Conservation (phyloP, 2,888 invertebrate genomes). For the Eilema griseolum region DNA sequence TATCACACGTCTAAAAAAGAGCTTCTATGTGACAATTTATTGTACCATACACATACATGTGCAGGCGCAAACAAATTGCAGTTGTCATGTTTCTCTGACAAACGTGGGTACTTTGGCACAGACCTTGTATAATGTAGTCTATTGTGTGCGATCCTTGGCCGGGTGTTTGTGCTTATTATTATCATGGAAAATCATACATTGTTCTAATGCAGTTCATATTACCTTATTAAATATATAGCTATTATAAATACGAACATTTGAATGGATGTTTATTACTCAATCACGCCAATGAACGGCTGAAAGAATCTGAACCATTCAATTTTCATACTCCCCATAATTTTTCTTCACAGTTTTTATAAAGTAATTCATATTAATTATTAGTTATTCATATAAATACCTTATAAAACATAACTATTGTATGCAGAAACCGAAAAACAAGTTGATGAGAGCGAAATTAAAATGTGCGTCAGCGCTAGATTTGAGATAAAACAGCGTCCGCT, state of each 20-base stretch:
- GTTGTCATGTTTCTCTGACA: slow-evolving; percentile 63
- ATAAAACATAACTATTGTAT: too few species aligned
- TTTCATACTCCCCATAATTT: too few species aligned
- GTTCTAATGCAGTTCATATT: neutral
- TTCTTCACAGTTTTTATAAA: too few species aligned
- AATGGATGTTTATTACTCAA: too few species aligned
- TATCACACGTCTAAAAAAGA: slow-evolving; percentile 26
- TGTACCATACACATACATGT: slow-evolving; percentile 47
- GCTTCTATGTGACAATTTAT: slow-evolving; percentile 46
- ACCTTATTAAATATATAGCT: neutral
- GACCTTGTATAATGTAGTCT: slow-evolving; percentile 75
- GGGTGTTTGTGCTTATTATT: slow-evolving; percentile 53
- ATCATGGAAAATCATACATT: slow-evolving; percentile 50
- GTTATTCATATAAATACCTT: too few species aligned
- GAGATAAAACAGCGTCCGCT: slow-evolving; percentile 19
- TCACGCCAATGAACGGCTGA: too few species aligned
- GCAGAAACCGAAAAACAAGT: too few species aligned
- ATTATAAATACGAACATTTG: too few species aligned
- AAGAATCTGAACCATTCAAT: too few species aligned
- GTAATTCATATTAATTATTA: too few species aligned
- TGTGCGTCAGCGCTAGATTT: neutral
- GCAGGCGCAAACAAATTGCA: slow-evolving; percentile 75
- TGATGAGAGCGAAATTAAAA: too few species aligned
- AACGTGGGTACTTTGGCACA: slow-evolving; percentile 77
- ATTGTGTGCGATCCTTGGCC: slow-evolving; percentile 71